Conservation (phyloP, 2,113 vertebrate genomes). For the Vulpes ferrilata region DNA sequence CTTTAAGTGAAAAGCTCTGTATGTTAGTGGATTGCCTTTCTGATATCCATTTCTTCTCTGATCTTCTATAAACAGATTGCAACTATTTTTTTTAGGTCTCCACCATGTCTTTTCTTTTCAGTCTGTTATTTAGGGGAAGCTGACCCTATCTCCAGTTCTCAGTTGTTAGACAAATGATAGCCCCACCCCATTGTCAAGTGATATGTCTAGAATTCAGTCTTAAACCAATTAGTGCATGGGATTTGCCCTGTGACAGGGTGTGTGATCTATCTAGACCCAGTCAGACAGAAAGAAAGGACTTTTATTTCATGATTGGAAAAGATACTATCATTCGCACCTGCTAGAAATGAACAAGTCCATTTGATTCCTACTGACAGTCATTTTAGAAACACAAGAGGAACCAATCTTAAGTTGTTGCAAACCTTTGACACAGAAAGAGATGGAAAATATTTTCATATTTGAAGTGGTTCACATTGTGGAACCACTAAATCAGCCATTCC, state of each 20-base stretch:
- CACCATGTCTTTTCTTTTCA: not conserved
- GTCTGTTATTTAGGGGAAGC: not conserved
- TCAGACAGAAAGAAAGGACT: not conserved
- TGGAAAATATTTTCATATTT: not conserved
- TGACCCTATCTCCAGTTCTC: not conserved
- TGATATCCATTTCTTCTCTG: not conserved
- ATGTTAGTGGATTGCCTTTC: not conserved
- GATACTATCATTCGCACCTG: not conserved
- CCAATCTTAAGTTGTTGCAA: not conserved
- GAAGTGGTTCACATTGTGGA: not conserved
- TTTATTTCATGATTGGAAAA: conserved; percentile 31
- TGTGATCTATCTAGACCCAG: not conserved
- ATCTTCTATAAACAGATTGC: not conserved
- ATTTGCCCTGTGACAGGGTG: not conserved
- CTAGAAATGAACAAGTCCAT: not conserved
- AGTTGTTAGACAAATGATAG: not conserved
- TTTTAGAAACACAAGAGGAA: not conserved
- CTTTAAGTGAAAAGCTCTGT: not conserved
- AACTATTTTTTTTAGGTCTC: not conserved
- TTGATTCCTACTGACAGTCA: not conserved
- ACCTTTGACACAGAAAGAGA: not conserved
- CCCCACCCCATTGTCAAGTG: not conserved
- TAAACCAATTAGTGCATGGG: not conserved
- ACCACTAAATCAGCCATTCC: not conserved
- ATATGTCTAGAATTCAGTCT: not conserved